Base-by-base conservation (phyloP, 1,140 invertebrate genomes). In the Odontomachus brunneus region DNA sequence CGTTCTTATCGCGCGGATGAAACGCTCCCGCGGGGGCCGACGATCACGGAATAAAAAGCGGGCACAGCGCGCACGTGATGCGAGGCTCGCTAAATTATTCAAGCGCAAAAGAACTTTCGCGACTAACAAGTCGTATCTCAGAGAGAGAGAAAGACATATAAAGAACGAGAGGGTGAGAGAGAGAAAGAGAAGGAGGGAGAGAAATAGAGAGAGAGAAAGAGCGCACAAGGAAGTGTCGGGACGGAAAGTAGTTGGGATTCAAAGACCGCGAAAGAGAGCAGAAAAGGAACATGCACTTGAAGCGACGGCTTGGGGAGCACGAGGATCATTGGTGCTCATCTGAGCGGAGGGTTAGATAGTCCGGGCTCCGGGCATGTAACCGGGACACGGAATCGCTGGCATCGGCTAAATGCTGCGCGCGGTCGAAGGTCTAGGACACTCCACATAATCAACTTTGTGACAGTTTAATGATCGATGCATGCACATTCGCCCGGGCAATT, bases 371-470 rank as follows among this genome's bases (percentile, higher is more conserved):
- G 24, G 7, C 38, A 11, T 51, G 74, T 72, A 87, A 82, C 15
- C 67, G 60, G 66, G 78, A 78, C 73, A 76, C 24, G 51, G 84
- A 88, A 88, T 74, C 82, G 87, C 86, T 53, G 78, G 78, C 83
- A 73, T 80, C 59, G 66, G 75, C 67, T 88, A 88, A 88, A 88
- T 81, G 82, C n/a, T n/a, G 59, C 22, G 60, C 22, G 53, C 26
- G 72, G 33, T 88, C 62, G 81, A 88, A 89, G 88, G 88, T 89
- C 88, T 85, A 89, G 88, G 87, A 88, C 87, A 86, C 51, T 71
- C 22, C 57, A 71, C 14, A 29, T 80, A 80, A 80, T 80, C 65
- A 59, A 80, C 65, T 80, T 80, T 80, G 75, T 71, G 51, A 80
- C 33, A 78, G 65, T 80, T 71, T 80, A 80, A 80, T 69, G 75